phyloP scores from a whole-genome alignment of 2,888 invertebrate genomes.

The Platycheirus rosarum region DNA sequence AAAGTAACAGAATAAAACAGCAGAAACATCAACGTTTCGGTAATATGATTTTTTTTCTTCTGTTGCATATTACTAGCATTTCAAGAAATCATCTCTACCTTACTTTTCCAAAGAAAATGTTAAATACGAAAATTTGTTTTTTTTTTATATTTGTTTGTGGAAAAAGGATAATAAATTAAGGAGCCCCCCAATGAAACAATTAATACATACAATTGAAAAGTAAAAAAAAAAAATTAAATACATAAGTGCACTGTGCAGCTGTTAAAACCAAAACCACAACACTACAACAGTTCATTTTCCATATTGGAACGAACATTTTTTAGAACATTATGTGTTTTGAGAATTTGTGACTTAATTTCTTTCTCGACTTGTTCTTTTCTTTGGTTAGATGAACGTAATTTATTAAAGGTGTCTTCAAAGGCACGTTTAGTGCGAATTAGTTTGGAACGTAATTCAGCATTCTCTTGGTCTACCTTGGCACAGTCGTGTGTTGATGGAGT shows the following conservation, averaged over 20 bases:
- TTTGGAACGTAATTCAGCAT: slow-evolving; percentile 87
- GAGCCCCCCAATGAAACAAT: too few species aligned
- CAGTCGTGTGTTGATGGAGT: slow-evolving; percentile 79
- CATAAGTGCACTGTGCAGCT: slow-evolving; percentile 24
- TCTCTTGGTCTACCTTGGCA: slow-evolving; percentile 86
- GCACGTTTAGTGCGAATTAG: slow-evolving; percentile 88
- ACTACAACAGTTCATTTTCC: slow-evolving; percentile 83
- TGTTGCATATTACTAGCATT: too few species aligned
- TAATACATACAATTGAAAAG: too few species aligned
- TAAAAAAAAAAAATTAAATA: too few species aligned
- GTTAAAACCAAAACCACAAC: slow-evolving; percentile 70
- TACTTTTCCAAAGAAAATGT: too few species aligned
- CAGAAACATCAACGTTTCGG: too few species aligned
- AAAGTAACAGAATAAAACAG: too few species aligned
- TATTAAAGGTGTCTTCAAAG: slow-evolving; percentile 89
- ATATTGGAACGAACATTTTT: slow-evolving; percentile 89
- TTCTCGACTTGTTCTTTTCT: slow-evolving; percentile 92
- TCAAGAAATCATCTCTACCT: too few species aligned
- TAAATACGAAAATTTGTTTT: too few species aligned
- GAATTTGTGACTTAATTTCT: slow-evolving; percentile 91
- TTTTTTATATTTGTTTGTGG: too few species aligned
- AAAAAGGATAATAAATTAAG: slow-evolving; percentile 58
- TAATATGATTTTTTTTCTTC: too few species aligned
- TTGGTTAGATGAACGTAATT: slow-evolving; percentile 90
- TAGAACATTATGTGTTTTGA: slow-evolving; percentile 90